Conservation (phyloP, 2,888 invertebrate genomes). For the Resseliella maxima region DNA sequence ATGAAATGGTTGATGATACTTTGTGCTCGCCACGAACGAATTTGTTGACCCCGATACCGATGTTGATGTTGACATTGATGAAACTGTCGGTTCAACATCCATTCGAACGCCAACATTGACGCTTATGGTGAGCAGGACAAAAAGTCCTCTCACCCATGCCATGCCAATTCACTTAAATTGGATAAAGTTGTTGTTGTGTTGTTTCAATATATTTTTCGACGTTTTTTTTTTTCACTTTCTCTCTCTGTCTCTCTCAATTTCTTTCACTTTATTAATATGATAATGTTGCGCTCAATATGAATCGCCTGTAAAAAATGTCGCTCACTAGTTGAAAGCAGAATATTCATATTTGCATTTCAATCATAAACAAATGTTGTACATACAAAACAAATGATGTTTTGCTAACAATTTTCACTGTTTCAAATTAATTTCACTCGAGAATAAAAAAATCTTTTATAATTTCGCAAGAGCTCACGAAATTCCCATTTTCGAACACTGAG, state of each 20-base stretch:
- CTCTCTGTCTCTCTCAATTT: too few relatives aligned
- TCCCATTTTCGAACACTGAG: too few relatives aligned
- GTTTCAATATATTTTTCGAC: too few relatives aligned
- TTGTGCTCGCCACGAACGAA: neutral
- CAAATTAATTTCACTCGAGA: neutral
- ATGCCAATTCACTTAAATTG: slow-evolving; percentile 17
- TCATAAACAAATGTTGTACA: too few relatives aligned
- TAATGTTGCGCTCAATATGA: neutral
- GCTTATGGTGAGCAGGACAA: slow-evolving; percentile 43
- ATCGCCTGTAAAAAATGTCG: neutral
- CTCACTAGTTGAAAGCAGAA: too few relatives aligned
- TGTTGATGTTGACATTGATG: neutral
- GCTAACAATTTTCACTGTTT: neutral
- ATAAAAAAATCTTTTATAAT: neutral
- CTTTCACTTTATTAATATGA: neutral
- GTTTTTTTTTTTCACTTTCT: too few relatives aligned
- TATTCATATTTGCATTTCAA: too few relatives aligned
- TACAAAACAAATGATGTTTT: neutral
- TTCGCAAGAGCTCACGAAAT: neutral
- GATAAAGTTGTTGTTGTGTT: too few relatives aligned
- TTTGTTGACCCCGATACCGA: neutral
- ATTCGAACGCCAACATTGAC: slow-evolving; percentile 13
- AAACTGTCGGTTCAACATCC: neutral
- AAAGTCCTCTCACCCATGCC: slow-evolving; percentile 42
- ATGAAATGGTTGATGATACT: neutral